Conservation (phyloP, 2,888 invertebrate genomes). For the Prosapia bicincta region DNA sequence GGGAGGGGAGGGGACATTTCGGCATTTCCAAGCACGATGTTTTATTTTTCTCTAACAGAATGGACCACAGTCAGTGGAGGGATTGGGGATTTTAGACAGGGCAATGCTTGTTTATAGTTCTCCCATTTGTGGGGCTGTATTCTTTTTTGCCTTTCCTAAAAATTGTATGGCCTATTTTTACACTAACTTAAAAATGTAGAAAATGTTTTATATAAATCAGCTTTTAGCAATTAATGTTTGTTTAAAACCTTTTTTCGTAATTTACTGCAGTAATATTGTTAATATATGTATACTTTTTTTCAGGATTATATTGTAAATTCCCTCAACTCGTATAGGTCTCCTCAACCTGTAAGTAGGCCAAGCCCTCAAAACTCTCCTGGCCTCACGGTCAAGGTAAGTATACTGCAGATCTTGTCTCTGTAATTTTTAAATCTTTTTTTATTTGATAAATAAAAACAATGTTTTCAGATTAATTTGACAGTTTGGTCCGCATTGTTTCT, state of each 20-base stretch:
- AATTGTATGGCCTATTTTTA: neutral
- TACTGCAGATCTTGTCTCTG: neutral
- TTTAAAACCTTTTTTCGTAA: too few species aligned
- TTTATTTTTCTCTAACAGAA: too few species aligned
- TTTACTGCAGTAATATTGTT: neutral
- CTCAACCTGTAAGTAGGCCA: constrained; percentile 50
- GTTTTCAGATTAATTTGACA: neutral
- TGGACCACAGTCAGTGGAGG: too few species aligned
- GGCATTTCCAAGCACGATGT: too few species aligned
- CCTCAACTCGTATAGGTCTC: constrained; percentile 49
- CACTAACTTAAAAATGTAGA: neutral
- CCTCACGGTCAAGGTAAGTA: constrained; percentile 46
- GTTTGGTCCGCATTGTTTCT: constrained; percentile 4
- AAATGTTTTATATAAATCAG: too few species aligned
- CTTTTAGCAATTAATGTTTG: too few species aligned
- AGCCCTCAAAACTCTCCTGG: constrained; percentile 53
- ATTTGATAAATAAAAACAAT: neutral
- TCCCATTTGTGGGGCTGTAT: too few species aligned
- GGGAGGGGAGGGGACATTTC: too few species aligned
- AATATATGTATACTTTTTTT: constrained; percentile 19
- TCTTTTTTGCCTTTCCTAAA: neutral
- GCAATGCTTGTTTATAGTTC: neutral
- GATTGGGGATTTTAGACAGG: neutral
- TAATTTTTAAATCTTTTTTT: neutral
- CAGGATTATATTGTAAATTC: constrained; percentile 42